Evolutionary conservation across 2,113 vertebrate genomes (phyloP).

Genomic region (Eulemur macaco): DNA sequence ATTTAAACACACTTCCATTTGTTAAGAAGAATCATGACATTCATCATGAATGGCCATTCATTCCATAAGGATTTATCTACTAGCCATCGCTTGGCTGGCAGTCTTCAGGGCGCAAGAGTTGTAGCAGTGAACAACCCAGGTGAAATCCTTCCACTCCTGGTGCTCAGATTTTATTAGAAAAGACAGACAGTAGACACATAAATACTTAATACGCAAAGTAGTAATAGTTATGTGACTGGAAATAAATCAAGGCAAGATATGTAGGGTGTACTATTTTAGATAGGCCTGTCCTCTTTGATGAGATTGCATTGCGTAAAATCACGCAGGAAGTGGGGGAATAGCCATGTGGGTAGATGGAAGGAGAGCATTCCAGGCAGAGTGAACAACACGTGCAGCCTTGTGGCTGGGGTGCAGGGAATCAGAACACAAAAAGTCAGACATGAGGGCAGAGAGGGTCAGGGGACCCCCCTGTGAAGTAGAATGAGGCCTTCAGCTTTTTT

Average conservation of each 20-base stretch:
- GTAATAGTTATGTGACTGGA: not conserved
- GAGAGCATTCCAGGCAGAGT: not conserved
- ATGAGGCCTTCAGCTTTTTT: not conserved
- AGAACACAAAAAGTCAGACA: not conserved
- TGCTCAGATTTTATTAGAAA: not conserved
- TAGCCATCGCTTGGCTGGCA: rapidly evolving
- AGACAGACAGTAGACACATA: not conserved
- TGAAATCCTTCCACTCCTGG: not conserved
- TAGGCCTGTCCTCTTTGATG: not conserved
- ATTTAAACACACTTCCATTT: not conserved
- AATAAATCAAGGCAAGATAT: not conserved
- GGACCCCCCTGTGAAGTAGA: not conserved
- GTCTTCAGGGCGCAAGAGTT: not conserved
- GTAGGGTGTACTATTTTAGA: not conserved
- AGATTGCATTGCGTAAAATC: not conserved
- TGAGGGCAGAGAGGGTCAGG: not conserved
- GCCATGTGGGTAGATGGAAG: not conserved
- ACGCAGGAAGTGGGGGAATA: not conserved
- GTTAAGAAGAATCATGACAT: not conserved
- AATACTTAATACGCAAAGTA: not conserved
- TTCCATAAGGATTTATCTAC: not conserved
- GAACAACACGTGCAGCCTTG: not conserved
- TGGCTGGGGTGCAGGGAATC: not conserved
- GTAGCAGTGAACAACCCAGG: not conserved
- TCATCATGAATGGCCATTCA: not conserved